A percentile compares a stretch with the other conserved stretches of the same genome.
These are phyloP conservation scores for Unio pictorum DNA, from an alignment of 2,888 invertebrate species.

Conservation along the genomic window DNA sequence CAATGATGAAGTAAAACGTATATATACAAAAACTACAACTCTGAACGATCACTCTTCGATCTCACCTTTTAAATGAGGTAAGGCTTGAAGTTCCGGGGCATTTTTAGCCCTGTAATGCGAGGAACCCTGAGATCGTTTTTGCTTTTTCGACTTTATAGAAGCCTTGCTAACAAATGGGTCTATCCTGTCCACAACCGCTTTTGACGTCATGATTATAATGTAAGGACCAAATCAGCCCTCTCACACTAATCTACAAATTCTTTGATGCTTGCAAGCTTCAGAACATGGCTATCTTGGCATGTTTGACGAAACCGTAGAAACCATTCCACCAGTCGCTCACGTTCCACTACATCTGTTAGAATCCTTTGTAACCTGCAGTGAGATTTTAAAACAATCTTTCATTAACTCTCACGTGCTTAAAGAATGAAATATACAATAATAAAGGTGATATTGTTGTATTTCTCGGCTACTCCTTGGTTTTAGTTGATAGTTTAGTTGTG, in stretches of 20 bases:
- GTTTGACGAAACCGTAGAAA: slow-evolving; percentile 55
- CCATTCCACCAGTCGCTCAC: slow-evolving; percentile 31
- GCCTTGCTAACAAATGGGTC: slow-evolving; percentile 94
- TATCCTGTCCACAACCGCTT: slow-evolving; percentile 89
- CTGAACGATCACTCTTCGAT: too few relatives aligned
- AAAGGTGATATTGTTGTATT: neutral
- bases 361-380: neutral
- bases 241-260: slow-evolving; percentile 13
- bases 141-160: slow-evolving; percentile 98
- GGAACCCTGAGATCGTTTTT: slow-evolving; percentile 98
- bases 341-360: slow-evolving; percentile 6
- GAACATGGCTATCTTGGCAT: slow-evolving; percentile 54
- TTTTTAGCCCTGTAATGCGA: slow-evolving; percentile 98
- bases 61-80: slow-evolving; percentile 96
- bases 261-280: slow-evolving; percentile 24
- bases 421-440: neutral
- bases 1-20: too few relatives aligned
- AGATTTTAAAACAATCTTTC: slow-evolving; percentile 1
- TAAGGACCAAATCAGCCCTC: slow-evolving; percentile 24
- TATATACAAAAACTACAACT: too few relatives aligned
- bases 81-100: slow-evolving; percentile 95
- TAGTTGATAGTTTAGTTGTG: slow-evolving; percentile 57
- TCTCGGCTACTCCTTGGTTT: slow-evolving; percentile 30
- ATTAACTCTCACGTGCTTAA: slow-evolving; percentile 6
- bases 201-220: slow-evolving; percentile 50